Evolutionary conservation across 2,113 vertebrate species (phyloP).

Genomic region (Danionella cerebrum): DNA sequence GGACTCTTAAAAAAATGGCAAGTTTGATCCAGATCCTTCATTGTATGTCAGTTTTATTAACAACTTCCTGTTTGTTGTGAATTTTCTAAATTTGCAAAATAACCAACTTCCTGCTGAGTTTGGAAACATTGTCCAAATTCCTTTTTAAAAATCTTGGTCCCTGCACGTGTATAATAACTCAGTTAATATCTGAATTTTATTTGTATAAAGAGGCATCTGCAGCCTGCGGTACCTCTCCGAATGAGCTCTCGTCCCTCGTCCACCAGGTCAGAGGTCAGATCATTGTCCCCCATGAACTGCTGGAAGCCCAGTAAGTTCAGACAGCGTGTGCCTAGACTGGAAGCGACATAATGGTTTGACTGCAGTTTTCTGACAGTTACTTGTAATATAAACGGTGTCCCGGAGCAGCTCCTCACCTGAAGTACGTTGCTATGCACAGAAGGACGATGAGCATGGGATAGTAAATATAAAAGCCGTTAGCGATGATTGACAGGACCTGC

Average conservation of each 20-base stretch:
- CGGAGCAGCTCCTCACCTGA: constrained; percentile 68
- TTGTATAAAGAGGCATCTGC: background rate
- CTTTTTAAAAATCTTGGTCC: too few relatives aligned
- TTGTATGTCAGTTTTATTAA: too few relatives aligned
- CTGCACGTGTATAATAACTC: too few relatives aligned
- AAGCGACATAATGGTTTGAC: background rate
- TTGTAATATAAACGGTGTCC: too few relatives aligned
- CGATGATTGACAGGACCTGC: constrained; percentile 83
- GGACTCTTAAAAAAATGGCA: too few relatives aligned
- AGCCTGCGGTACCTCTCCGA: constrained; percentile 70
- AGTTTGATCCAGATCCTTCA: too few relatives aligned
- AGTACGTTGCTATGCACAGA: constrained; percentile 89
- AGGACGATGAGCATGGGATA: constrained; percentile 90
- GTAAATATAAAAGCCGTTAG: constrained; percentile 93
- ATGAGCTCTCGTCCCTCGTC: constrained; percentile 88
- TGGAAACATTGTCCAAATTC: too few relatives aligned
- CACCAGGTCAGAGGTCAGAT: constrained; percentile 86
- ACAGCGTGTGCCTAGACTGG: constrained; percentile 84
- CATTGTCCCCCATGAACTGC: constrained; percentile 84
- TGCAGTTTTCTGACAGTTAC: too few relatives aligned
- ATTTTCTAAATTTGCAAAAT: too few relatives aligned
- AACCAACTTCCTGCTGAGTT: too few relatives aligned
- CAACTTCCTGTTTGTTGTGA: too few relatives aligned
- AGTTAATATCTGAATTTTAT: too few relatives aligned
- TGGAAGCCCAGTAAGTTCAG: constrained; percentile 88